Evolutionary conservation across 1,140 invertebrate species (phyloP).

Genomic region (Trichonephila clavata): DNA sequence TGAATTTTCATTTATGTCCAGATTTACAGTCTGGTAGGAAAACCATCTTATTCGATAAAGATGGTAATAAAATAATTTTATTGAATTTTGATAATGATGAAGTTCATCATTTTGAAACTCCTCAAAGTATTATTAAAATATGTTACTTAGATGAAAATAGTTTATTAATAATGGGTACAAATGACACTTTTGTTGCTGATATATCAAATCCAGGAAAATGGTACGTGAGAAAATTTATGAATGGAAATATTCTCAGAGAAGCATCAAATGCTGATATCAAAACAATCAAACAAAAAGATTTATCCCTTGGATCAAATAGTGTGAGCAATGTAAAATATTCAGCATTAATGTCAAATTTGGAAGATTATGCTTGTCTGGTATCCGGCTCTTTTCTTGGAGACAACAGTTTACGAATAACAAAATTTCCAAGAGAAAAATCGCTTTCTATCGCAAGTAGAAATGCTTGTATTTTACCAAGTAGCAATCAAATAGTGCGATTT

Average conservation of each 20-base stretch:
- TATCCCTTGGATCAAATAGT: background rate
- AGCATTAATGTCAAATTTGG: constrained; percentile 51
- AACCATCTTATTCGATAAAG: constrained; percentile 42
- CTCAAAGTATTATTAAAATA: constrained; percentile 47
- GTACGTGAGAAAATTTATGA: constrained; percentile 14
- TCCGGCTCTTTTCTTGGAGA: constrained; percentile 43
- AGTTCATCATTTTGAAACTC: background rate
- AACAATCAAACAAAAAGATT: background rate
- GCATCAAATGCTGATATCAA: background rate
- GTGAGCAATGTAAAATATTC: background rate
- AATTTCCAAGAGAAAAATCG: constrained; percentile 37
- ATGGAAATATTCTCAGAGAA: background rate
- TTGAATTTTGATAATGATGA: constrained; percentile 39
- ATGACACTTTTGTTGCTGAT: constrained; percentile 49
- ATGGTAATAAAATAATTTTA: constrained; percentile 24
- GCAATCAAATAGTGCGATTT: constrained; percentile 45
- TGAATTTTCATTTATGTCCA: background rate
- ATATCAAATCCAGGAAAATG: constrained; percentile 42
- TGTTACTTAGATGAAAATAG: constrained; percentile 17
- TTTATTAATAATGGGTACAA: constrained; percentile 24
- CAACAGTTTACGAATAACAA: background rate
- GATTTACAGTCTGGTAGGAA: constrained; percentile 52
- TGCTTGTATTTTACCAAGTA: constrained; percentile 25
- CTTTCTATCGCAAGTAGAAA: background rate
- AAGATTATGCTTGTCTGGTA: constrained; percentile 54